Evolutionary conservation across 2,113 vertebrate genomes (phyloP), one percentile per base, ranked within the genome.

Genomic region (Danionella cerebrum): DNA sequence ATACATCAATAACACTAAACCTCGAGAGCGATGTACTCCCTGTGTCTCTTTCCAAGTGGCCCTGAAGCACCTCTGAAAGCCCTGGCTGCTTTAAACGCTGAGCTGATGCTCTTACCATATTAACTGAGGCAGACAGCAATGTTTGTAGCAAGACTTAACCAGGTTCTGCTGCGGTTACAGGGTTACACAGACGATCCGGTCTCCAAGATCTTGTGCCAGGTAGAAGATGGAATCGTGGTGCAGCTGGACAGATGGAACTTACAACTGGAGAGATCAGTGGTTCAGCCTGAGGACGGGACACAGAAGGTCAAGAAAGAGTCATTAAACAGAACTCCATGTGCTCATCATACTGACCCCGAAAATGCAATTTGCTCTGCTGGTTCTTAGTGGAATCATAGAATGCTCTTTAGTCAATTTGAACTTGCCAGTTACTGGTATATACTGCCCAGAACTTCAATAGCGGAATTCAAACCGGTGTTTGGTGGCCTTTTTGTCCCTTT

Each of bases 241-340:
- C 96, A 98, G 88, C 87, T 99, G 0, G 96, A 99, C 80, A 86
- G 96, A 71, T 99, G 96, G 96, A 96, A 98, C 84, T 93, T 99
- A 6, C 86, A 76, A 0, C 92, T 93, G 0, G 92, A 96, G 76
- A 88, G 89, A 60, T 94, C 90, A 39, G 67, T 77, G 0, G 84
- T 67, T 0, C 90, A 83, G 41, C 84, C 86, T 0, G 96, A 97
- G 69, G 96, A 98, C 60, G 90, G 91, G 9, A 91, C 93, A 0
- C 96, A 98, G 72, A 86, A 90, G 0, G 90, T 90, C 7, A 73
- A 84, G 0, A 86, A 9, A 12, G 1, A 10, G 31, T 36, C 52
- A 8, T 21, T 1, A 36, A 4, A 14, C 44, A 19, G 29, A 45
- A 14, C 16, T 24, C 12, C 9, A 33, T 33, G 29, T n/a, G n/a